Conservation (phyloP, 2,797 vertebrate genomes). For the Psittacula echo region DNA sequence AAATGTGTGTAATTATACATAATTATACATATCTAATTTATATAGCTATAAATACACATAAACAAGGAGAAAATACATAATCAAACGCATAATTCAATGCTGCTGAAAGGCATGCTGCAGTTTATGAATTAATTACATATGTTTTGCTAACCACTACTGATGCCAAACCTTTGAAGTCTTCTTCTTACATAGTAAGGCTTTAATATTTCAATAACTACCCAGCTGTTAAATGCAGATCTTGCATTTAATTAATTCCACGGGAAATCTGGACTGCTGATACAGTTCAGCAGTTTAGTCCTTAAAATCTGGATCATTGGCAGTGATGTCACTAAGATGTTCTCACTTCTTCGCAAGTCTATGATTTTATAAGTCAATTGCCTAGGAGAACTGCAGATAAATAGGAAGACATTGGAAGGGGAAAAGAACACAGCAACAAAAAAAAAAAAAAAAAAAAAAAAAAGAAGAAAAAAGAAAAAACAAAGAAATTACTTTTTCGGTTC, state of each 20-base stretch:
- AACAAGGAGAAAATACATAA: background rate
- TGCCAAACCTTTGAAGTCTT: background rate
- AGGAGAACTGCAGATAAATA: background rate
- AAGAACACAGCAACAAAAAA: background rate
- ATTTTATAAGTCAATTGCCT: background rate
- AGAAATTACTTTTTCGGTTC: background rate
- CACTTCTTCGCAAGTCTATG: background rate
- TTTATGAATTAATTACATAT: background rate
- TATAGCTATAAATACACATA: background rate
- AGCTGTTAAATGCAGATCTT: background rate
- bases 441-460: background rate
- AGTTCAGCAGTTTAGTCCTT: background rate
- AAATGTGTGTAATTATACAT: background rate
- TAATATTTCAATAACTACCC: background rate
- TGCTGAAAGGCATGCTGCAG: conserved; percentile 7
- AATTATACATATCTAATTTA: background rate
- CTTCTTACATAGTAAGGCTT: background rate
- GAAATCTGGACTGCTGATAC: background rate
- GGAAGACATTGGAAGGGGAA: background rate
- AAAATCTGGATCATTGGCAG: background rate
- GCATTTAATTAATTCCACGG: background rate
- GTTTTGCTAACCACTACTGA: background rate
- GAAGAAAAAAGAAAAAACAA: background rate
- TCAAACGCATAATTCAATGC: background rate
- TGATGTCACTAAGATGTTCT: background rate